Conservation (phyloP, 1,140 invertebrate species). For the Andrena cerasifolii region DNA sequence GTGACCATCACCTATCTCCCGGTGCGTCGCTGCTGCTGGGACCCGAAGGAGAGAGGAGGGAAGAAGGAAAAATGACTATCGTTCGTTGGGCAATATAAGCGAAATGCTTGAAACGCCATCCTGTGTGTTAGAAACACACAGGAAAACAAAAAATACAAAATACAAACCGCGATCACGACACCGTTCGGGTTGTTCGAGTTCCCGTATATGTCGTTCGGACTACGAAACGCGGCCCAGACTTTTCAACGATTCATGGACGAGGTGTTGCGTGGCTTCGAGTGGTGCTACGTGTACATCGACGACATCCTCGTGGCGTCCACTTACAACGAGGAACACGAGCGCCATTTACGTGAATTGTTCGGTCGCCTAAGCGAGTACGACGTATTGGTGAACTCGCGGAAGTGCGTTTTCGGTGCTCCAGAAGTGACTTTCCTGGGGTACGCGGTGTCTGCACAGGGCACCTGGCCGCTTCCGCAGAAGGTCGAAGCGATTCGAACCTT, state of each 20-base stretch:
- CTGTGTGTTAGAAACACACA: too few species aligned
- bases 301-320: neutral
- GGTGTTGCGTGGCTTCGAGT: neutral
- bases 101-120: too few species aligned
- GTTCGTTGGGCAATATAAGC: too few species aligned
- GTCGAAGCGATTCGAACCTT: neutral
- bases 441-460: neutral
- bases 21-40: too few species aligned
- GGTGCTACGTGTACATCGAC: conserved; percentile 3
- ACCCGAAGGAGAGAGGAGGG: too few species aligned
- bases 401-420: neutral
- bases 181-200: conserved; percentile 29
- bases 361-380: neutral
- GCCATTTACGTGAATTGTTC: conserved; percentile 8
- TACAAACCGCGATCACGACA: too few species aligned
- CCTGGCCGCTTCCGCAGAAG: neutral
- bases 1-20: too few species aligned
- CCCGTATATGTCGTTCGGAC: neutral
- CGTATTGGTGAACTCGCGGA: neutral
- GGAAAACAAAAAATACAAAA: too few species aligned
- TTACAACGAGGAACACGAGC: neutral
- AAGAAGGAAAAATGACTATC: too few species aligned
- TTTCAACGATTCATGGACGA: conserved; percentile 1
- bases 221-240: conserved; percentile 5
- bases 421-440: conserved; percentile 17